Evolutionary conservation across 2,888 invertebrate species (phyloP).

Genomic region (Mamestra brassicae): DNA sequence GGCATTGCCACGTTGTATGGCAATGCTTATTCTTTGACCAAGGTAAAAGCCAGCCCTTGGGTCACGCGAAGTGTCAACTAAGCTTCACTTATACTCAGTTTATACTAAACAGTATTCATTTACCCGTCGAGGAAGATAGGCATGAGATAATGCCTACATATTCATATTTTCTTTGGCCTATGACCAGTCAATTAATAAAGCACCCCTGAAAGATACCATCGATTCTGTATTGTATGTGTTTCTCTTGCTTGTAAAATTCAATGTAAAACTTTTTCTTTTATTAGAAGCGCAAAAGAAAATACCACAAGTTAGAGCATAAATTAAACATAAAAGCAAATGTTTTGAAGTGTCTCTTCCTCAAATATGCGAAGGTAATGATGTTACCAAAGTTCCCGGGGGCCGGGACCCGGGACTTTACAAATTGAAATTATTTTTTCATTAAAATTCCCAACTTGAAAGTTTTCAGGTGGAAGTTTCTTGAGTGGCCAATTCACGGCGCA

Average conservation of each 20-base stretch:
- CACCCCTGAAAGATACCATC: not conserved
- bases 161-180: no score
- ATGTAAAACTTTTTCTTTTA: conserved; percentile 37
- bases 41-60: no score
- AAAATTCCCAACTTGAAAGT: conserved; percentile 81
- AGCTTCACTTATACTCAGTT: no score
- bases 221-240: not conserved
- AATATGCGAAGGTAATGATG: conserved; percentile 86
- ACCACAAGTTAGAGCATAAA: conserved; percentile 64
- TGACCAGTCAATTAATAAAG: not conserved
- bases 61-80: no score
- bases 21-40: no score
- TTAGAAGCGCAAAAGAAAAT: conserved; percentile 52
- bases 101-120: no score
- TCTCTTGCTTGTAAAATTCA: conserved; percentile 9
- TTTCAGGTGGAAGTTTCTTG: conserved; percentile 86
- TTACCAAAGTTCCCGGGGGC: conserved; percentile 74
- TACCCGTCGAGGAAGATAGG: no score
- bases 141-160: no score
- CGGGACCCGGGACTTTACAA: conserved; percentile 77
- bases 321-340: conserved; percentile 74
- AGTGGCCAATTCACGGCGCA: conserved; percentile 81
- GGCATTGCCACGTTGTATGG: no score
- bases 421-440: conserved; percentile 91
- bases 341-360: conserved; percentile 80